Evolutionary conservation across 2,113 vertebrate genomes (phyloP).

Genomic region (Phrynosoma blainvillii): DNA sequence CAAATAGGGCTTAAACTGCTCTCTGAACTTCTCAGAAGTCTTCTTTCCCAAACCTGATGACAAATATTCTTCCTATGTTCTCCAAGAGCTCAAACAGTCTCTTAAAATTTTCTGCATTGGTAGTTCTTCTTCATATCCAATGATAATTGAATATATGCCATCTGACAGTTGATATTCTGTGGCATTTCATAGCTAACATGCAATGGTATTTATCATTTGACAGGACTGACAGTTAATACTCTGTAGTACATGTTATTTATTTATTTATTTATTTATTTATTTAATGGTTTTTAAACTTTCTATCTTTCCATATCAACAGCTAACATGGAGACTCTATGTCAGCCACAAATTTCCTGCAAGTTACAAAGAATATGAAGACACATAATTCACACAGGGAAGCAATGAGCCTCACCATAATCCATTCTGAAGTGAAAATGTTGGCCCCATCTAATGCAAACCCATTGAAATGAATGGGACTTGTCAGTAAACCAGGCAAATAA

Average conservation of each 20-base stretch:
- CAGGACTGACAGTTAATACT: not conserved
- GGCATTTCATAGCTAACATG: not conserved
- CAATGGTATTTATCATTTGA: not conserved
- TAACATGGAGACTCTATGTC: not conserved
- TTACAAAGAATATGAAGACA: not conserved
- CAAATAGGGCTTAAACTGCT: not conserved
- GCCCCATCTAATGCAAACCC: too few species aligned
- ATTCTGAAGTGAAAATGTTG: not conserved
- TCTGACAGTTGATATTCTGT: not conserved
- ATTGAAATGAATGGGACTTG: too few species aligned
- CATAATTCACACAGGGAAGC: not conserved
- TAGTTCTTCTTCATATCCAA: not conserved
- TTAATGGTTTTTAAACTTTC: not conserved
- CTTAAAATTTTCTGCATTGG: not conserved
- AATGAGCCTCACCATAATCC: not conserved
- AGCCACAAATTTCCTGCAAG: not conserved
- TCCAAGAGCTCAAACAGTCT: not conserved
- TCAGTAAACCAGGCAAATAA: too few species aligned
- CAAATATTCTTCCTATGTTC: not conserved
- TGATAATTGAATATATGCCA: not conserved
- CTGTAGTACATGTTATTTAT: not conserved
- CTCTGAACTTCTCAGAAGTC: not conserved
- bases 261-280: too few species aligned
- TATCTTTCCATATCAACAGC: not conserved
- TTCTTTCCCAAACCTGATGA: not conserved